phyloP scores from a whole-genome alignment of 2,888 invertebrate species.

The Cephus rjabovi region DNA sequence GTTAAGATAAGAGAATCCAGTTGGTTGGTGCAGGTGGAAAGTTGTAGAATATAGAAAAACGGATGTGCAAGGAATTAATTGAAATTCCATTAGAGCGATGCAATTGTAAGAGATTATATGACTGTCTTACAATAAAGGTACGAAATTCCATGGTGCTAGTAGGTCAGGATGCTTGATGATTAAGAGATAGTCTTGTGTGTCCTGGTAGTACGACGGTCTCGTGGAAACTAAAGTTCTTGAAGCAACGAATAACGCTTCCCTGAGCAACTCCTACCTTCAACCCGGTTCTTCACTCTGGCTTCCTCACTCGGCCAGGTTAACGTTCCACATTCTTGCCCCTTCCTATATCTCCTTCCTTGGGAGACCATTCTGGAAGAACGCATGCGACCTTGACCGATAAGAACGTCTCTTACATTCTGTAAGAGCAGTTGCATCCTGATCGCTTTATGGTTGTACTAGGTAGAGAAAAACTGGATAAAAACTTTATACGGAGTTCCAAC shows the following conservation, averaged over 20 bases:
- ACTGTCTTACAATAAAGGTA: constrained; percentile 51
- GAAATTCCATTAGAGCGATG: background rate
- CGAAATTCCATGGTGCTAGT: constrained; percentile 45
- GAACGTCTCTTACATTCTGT: background rate
- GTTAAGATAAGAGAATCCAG: constrained; percentile 2
- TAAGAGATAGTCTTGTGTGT: constrained; percentile 33
- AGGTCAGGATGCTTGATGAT: background rate
- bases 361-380: background rate
- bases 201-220: constrained; percentile 51
- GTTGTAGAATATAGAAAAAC: background rate
- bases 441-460: background rate
- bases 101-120: background rate
- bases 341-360: constrained; percentile 7
- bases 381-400: constrained; percentile 47
- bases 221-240: constrained; percentile 60
- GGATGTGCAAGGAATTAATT: background rate
- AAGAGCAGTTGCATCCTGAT: background rate
- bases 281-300: constrained; percentile 19
- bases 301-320: constrained; percentile 30
- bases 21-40: background rate
- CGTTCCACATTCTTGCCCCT: constrained; percentile 38
- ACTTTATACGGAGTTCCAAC: constrained; percentile 12
- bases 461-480: constrained; percentile 9
- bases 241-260: constrained; percentile 36
- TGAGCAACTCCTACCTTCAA: constrained; percentile 32